Percentiles rank a stretch among this genome's conserved stretches.
Conservation (phyloP, 2,888 invertebrate genomes). For the Sarcophaga variegata region DNA sequence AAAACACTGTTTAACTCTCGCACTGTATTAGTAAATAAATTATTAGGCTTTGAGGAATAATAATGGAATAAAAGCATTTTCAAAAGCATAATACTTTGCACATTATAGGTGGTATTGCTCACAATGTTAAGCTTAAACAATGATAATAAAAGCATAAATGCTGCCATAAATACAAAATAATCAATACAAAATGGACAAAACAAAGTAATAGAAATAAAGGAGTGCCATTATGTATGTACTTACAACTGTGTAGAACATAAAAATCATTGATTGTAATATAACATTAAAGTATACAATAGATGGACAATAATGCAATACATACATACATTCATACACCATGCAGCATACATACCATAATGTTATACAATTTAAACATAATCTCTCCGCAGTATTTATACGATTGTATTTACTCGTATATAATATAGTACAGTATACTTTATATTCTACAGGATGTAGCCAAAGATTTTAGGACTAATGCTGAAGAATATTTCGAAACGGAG, state of each 20-base stretch:
- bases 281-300: constrained; percentile 21
- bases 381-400: constrained; percentile 1
- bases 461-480: too few relatives aligned
- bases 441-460: too few relatives aligned
- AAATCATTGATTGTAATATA: constrained; percentile 39
- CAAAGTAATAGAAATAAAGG: not conserved
- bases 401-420: not conserved
- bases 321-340: not conserved
- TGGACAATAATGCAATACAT: not conserved
- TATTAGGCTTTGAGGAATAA: too few relatives aligned
- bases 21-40: too few relatives aligned
- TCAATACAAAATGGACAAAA: constrained; percentile 17
- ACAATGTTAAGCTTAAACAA: not conserved
- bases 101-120: too few relatives aligned
- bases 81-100: too few relatives aligned
- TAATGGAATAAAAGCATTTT: too few relatives aligned
- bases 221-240: not conserved
- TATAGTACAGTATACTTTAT: not conserved
- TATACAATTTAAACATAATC: not conserved
- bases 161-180: constrained; percentile 18
- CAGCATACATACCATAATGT: not conserved
- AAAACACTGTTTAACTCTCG: too few relatives aligned
- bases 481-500: too few relatives aligned
- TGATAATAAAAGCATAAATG: not conserved
- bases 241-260: constrained; percentile 15